Base-by-base conservation (phyloP, 2,797 vertebrate genomes). In the Acanthiza pusilla region DNA sequence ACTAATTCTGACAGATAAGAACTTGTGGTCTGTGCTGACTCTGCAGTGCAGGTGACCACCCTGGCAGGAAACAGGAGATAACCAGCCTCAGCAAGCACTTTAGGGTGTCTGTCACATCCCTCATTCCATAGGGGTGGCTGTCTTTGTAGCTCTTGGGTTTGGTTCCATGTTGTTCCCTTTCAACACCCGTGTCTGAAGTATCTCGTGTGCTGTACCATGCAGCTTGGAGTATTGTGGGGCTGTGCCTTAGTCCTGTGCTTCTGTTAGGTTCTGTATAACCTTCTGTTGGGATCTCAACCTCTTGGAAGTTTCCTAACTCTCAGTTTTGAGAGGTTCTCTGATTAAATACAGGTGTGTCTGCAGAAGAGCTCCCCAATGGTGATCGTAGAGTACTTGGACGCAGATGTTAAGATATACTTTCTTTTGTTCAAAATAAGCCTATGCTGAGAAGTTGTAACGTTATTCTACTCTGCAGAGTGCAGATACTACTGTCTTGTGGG, bases 171-270 rank as follows among this genome's bases (percentile, higher is more conserved):
- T 7, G 19, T 55, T 91, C 36, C 43, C 8, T 61, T 66, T 30
- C 47, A 60, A 3, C 27, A 5, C 27, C 51, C 2, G 1, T 18
- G 43, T n/a, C 30, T 22, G 43, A 72, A 55, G n/a, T 38, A 20
- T 22, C 53, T 63, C 34, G 2, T 0, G 0, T 38, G 68, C 68
- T 25, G 12, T 29, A 2, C 13, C 26, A 0, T 1, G 3, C 0
- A 1, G 15, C 21, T 30, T 29, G 4, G 5, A 12, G n/a, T 38
- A 36, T 38, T 43, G 58, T 53, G 32, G 29, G 20, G 34, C 18
- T 19, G 8, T 53, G 53, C 32, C 32, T 65, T 26, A 11, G 30
- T 29, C 51, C 30, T 30, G 26, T 67, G 67, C 38, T 60, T 53
- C n/a, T 55, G 3, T 40, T 63, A 25, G 5, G 27, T 18, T 73